A percentile compares a stretch with the other conserved stretches of the same genome.
phyloP scores from a whole-genome alignment of 2,113 vertebrate species.

The Spilogale gracilis region DNA sequence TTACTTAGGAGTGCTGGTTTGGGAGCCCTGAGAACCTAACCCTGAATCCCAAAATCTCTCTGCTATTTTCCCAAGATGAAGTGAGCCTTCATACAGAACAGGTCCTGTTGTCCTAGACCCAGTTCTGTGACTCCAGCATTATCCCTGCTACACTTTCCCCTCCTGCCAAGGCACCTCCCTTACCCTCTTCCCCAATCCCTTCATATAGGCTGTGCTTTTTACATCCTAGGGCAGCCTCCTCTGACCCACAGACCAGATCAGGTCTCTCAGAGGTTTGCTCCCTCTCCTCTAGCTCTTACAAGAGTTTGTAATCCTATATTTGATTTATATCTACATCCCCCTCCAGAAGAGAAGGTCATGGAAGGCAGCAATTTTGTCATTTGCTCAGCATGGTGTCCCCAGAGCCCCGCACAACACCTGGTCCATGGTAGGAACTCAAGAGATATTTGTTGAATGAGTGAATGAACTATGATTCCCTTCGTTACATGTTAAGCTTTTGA shows the following conservation, averaged over 20 bases:
- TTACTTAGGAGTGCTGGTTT: neutral
- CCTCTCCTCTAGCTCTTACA: conserved; percentile 48
- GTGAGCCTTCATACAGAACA: neutral
- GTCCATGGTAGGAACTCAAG: accelerated
- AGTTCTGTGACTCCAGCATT: neutral
- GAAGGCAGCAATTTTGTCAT: neutral
- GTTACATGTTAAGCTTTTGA: neutral
- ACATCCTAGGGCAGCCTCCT: neutral
- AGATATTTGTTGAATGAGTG: neutral
- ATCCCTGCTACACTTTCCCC: neutral
- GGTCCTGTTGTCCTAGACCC: neutral
- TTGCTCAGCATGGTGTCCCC: neutral
- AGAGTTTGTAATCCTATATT: conserved; percentile 66
- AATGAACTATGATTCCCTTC: conserved; percentile 35
- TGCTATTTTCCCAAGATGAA: neutral
- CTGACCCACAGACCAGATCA: conserved; percentile 40
- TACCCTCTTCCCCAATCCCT: neutral
- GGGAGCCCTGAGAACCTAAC: neutral
- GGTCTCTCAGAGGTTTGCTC: conserved; percentile 13
- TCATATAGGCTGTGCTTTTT: accelerated
- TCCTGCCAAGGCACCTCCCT: neutral
- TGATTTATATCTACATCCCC: conserved; percentile 51
- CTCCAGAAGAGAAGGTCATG: neutral
- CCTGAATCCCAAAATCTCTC: neutral
- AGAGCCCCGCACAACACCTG: neutral